Evolutionary conservation across 92 coral and sea anemone species (phyloP), one percentile per base, ranked within the genome.

Genomic region (Micromussa lordhowensis): DNA sequence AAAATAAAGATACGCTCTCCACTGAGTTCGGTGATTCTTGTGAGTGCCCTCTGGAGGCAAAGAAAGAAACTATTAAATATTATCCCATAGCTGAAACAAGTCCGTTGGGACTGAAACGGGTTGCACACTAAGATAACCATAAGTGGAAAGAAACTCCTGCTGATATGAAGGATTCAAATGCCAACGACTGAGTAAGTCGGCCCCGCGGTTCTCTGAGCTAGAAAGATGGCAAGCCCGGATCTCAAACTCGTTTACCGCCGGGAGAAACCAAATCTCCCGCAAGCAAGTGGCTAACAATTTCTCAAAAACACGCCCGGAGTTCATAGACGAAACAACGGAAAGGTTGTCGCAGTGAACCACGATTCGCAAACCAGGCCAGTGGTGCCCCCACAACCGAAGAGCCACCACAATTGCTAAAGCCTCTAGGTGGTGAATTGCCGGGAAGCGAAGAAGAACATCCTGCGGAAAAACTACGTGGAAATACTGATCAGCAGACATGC

Each of bases 401-500:
- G 86, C 91, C 7, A 53, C 91, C 2, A 87, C 48, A 26, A 78
- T 86, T 8, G 90, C 36, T 22, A 86, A 68, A 59, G 53, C 59
- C 53, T 86, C 90, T 2, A 86, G 49, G 17, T 29, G 26, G 51
- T 78, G 57, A 76, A 89, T 89, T 18, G 49, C 29, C 10, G 88
- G 80, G n/a, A n/a, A n/a, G n/a, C n/a, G n/a, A n/a, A n/a, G n/a
- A n/a, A n/a, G n/a, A n/a, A n/a, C n/a, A n/a, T 2, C 21, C 0
- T 18, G 70, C 18, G 88, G 92, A 83, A 89, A 89, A 5, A 0
- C 61, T 3, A 55, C 64, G 66, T 89, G 92, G 31, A 89, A 89
- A 64, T 61, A 89, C 44, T 83, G 70, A n/a, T 69, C 12, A 26
- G 55, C 31, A 0, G 87, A 71, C 36, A 88, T 16, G 21, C 91